These are phyloP conservation scores for Pegea sp. DNA, from an alignment of 23 tunicate species.

Conservation along the genomic window DNA sequence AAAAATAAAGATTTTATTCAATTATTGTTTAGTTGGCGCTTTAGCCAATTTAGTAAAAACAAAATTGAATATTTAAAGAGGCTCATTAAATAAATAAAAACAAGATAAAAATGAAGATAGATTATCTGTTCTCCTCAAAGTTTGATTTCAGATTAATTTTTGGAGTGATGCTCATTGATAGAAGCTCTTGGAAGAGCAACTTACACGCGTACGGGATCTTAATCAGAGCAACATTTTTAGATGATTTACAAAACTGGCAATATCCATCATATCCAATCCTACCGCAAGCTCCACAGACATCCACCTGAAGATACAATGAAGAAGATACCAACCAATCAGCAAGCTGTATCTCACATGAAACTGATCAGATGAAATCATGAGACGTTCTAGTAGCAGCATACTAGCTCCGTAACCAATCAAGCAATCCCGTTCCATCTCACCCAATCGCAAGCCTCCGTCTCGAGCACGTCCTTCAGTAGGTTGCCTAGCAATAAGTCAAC, in stretches of 20 bases:
- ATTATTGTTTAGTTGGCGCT: too few species aligned
- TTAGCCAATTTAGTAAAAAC: too few species aligned
- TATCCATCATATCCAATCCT: slow-evolving; percentile 79
- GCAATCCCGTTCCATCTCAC: slow-evolving; percentile 98
- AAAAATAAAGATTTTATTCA: too few species aligned
- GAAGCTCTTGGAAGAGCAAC: slow-evolving; percentile 78
- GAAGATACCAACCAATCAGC: background rate
- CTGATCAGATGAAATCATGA: slow-evolving; percentile 82
- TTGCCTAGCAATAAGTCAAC: slow-evolving; percentile 43
- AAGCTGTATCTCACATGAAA: slow-evolving; percentile 44
- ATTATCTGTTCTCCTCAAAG: slow-evolving; percentile 13
- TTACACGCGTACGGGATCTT: slow-evolving; percentile 96
- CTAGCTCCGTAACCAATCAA: slow-evolving; percentile 82
- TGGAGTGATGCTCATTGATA: slow-evolving; percentile 86
- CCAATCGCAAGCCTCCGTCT: slow-evolving; percentile 92
- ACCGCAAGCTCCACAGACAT: slow-evolving; percentile 84
- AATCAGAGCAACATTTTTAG: slow-evolving; percentile 42
- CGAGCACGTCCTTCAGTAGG: slow-evolving; percentile 87
- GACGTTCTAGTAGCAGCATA: slow-evolving; percentile 64
- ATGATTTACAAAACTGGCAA: slow-evolving; percentile 68
- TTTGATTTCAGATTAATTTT: slow-evolving; percentile 51
- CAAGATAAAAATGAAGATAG: too few species aligned
- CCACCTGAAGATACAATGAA: slow-evolving; percentile 22
- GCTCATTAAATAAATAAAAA: too few species aligned
- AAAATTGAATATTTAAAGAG: too few species aligned